These are phyloP conservation scores for Phymastichus coffea DNA, from an alignment of 1,140 invertebrate species.

Conservation along the genomic window DNA sequence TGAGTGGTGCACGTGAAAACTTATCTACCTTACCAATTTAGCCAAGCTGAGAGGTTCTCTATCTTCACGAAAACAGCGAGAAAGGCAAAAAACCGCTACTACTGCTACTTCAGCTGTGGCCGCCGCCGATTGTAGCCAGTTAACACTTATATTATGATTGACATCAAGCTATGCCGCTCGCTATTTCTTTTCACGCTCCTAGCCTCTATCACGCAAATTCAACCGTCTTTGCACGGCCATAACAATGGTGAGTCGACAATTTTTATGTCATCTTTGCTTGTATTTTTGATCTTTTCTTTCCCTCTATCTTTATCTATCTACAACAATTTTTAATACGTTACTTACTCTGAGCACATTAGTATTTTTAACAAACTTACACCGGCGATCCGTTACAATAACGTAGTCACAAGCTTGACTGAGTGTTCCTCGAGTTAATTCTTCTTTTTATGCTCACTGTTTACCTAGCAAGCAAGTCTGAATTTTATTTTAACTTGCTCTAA, in stretches of 20 bases:
- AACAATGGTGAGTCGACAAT: slow-evolving; percentile 49
- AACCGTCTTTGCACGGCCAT: slow-evolving; percentile 51
- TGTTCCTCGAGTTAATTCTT: too few species aligned
- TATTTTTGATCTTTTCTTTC: too few species aligned
- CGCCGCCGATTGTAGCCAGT: background rate
- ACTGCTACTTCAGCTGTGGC: background rate
- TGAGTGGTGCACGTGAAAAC: too few species aligned
- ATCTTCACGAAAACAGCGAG: background rate
- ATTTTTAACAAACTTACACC: slow-evolving; percentile 15
- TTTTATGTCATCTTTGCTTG: background rate
- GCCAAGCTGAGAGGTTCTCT: too few species aligned
- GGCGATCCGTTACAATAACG: too few species aligned
- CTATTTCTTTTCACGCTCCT: slow-evolving; percentile 51
- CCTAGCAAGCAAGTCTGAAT: too few species aligned
- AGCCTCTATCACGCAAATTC: slow-evolving; percentile 47
- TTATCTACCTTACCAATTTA: too few species aligned
- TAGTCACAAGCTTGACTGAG: too few species aligned
- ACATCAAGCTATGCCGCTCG: slow-evolving; percentile 47
- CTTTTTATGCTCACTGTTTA: too few species aligned
- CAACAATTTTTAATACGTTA: background rate
- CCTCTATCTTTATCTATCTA: background rate
- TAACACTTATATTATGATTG: slow-evolving; percentile 55
- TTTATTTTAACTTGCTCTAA: too few species aligned
- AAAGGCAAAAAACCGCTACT: too few species aligned
- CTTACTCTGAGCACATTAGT: background rate